Percentiles rank a stretch among this genome's conserved stretches.
These are phyloP conservation scores for Onychomys torridus DNA, from an alignment of 2,797 vertebrate genomes.

Conservation along the genomic window DNA sequence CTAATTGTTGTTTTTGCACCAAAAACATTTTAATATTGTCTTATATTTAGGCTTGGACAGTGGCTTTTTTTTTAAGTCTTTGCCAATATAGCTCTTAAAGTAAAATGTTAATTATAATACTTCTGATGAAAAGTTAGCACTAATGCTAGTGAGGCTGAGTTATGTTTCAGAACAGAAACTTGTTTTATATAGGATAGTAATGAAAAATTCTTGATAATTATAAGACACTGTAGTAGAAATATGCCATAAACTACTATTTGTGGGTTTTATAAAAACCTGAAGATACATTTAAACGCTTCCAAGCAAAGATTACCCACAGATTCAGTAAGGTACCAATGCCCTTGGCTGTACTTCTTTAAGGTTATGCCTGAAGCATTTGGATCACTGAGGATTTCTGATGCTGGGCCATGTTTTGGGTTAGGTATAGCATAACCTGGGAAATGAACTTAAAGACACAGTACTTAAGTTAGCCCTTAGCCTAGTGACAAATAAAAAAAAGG, in stretches of 20 bases:
- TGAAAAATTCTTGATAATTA: slow-evolving; percentile 15
- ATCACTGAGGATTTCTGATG: not conserved
- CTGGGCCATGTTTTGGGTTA: not conserved
- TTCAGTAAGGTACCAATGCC: not conserved
- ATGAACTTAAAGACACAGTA: not conserved
- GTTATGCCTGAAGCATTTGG: not conserved
- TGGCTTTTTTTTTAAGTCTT: not conserved
- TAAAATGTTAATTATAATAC: slow-evolving; percentile 42
- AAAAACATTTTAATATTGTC: slow-evolving; percentile 42
- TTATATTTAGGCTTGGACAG: slow-evolving; percentile 12
- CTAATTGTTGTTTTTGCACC: not conserved
- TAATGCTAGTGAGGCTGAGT: not conserved
- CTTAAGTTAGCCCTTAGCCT: not conserved
- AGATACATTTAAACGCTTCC: not conserved
- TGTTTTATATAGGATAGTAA: not conserved
- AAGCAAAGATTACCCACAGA: not conserved
- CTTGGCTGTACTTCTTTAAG: not conserved
- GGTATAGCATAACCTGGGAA: not conserved
- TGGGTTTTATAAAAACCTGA: not conserved
- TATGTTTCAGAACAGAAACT: not conserved
- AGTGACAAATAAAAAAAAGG: not conserved
- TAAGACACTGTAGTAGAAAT: not conserved
- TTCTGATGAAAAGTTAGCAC: not conserved
- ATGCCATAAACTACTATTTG: not conserved
- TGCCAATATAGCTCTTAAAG: not conserved